Evolutionary conservation across 1,140 invertebrate genomes (phyloP), one percentile per base, ranked within the genome.

Genomic region (Harlomillsia oculata): DNA sequence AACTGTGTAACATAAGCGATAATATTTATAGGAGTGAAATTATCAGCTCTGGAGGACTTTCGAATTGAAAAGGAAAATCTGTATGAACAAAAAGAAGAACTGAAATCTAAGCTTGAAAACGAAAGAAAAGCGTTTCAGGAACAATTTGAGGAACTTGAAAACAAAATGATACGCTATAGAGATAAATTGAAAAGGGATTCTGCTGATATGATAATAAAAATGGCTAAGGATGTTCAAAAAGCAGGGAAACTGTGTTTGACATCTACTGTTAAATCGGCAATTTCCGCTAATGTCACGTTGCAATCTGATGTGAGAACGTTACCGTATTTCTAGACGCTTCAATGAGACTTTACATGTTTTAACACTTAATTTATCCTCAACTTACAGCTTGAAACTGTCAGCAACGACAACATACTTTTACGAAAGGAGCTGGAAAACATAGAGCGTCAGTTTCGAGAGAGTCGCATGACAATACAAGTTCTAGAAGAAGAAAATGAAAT

Each of bases 91-190:
- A 57, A 21, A 11, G 43, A 56, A 14, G 29, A 54, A 14, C 43
- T 65, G 28, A 30, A 53, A 37, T 26, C 23, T 20, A 58, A 50
- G 1, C 25, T 65, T 9, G 16, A 53, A 21, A 25, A 50, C 3
- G 60, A 65, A 41, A 18, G 51, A 30, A 40, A 30, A 21, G 2
- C 25, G 13, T 57, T 54, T 49, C 21, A 51, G 9, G 29, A 52
- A n/a, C 53, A 59, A 39, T 65, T 40, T 53, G 64, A 65, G n/a
- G 50, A 57, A 20, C 25, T 65, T 8, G 64, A 65, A 41, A 60
- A 55, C n/a, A 61, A 56, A 13, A 40, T 53, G 32, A 65, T 65
- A 36, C 14, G 41, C 14, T 65, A 53, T 25, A 51, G 57, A 25
- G 64, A 62, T 11, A 54, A 37, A 46, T 25, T 65, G 25, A 62